Conservation (phyloP, 2,888 invertebrate species). For the Drosophila anomelani region DNA sequence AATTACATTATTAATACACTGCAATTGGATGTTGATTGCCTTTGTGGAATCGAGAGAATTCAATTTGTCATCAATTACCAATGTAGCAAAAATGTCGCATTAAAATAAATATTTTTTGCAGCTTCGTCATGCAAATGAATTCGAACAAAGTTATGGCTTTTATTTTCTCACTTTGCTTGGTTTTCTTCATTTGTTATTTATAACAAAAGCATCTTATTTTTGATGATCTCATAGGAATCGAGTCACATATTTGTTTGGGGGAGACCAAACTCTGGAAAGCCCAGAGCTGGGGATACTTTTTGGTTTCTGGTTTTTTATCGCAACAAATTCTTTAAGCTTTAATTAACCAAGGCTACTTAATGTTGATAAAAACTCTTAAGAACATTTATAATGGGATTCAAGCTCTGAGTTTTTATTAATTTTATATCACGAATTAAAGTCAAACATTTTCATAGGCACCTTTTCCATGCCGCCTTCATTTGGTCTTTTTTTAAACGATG, state of each 20-base stretch:
- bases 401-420: neutral
- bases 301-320: neutral
- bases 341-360: neutral
- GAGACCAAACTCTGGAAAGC: conserved; percentile 11
- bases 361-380: neutral
- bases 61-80: conserved; percentile 16
- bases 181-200: conserved; percentile 24
- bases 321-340: neutral
- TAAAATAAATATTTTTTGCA: neutral
- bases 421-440: conserved; percentile 2
- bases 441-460: conserved; percentile 5
- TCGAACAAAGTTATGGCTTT: conserved; percentile 10
- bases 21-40: neutral
- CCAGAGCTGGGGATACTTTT: conserved; percentile 4
- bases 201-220: conserved; percentile 31
- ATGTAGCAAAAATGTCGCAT: conserved; percentile 14
- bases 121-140: conserved; percentile 17
- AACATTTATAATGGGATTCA: neutral
- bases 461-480: neutral
- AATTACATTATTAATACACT: conserved; percentile 18
- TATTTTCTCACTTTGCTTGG: conserved; percentile 12
- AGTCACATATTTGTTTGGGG: conserved; percentile 19
- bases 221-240: conserved; percentile 38
- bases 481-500: conserved; percentile 15
- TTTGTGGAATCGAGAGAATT: conserved; percentile 4